These are phyloP conservation scores for Campoletis raptor DNA, from an alignment of 2,888 invertebrate species.

Conservation along the genomic window DNA sequence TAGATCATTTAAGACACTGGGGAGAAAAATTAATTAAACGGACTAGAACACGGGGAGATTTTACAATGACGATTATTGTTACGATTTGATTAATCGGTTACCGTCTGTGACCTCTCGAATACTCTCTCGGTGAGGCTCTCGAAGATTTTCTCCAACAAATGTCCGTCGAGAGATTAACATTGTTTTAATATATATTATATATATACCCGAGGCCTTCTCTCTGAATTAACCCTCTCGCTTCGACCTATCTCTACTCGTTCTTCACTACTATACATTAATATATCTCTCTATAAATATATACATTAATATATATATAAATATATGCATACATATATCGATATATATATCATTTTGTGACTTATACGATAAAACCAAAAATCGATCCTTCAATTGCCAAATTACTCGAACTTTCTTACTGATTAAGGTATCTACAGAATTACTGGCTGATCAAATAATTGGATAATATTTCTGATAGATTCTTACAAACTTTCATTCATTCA, in stretches of 20 bases:
- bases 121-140: constrained; percentile 14
- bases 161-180: constrained; percentile 8
- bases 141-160: constrained; percentile 2
- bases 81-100: constrained; percentile 15
- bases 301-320: not conserved
- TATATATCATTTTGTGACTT: not conserved
- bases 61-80: constrained; percentile 17
- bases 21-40: not conserved
- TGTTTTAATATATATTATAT: not conserved
- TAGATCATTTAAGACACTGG: constrained; percentile 9
- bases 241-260: constrained; percentile 32
- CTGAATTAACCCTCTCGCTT: constrained; percentile 37
- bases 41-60: constrained; percentile 38
- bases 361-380: constrained; percentile 22
- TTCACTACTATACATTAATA: constrained; percentile 8
- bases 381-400: constrained; percentile 49
- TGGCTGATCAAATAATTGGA: not conserved
- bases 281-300: not conserved
- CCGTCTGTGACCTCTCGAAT: constrained; percentile 26
- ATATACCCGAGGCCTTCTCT: constrained; percentile 26
- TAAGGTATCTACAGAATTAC: not conserved
- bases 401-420: constrained; percentile 23
- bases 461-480: not conserved
- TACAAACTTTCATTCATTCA: not conserved
- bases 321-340: not conserved